These are phyloP conservation scores for Moxostoma hubbsi DNA, from an alignment of 2,797 vertebrate genomes.

Conservation along the genomic window DNA sequence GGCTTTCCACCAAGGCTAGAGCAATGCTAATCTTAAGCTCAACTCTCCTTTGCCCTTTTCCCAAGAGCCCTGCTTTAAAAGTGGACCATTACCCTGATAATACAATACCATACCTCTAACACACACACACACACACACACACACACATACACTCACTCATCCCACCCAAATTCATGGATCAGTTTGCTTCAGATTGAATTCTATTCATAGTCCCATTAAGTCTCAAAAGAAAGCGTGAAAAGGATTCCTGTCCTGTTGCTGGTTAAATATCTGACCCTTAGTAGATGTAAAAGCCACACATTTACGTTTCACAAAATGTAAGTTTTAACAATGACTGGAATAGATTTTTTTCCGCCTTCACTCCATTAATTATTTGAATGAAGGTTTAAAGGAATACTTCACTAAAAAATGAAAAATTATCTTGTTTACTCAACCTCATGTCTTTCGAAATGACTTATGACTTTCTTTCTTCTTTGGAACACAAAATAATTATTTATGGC, in stretches of 20 bases:
- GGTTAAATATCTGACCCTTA: not conserved
- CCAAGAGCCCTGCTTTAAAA: constrained; percentile 28
- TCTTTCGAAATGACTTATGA: too few species aligned
- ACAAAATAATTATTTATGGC: too few species aligned
- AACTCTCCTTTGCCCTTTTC: constrained; percentile 24
- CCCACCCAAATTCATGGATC: constrained; percentile 19
- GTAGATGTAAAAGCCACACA: not conserved
- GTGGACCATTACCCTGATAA: constrained; percentile 16
- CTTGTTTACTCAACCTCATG: too few species aligned
- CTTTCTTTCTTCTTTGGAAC: too few species aligned
- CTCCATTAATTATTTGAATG: constrained; percentile 11
- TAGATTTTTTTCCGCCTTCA: not conserved
- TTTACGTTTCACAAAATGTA: constrained; percentile 15
- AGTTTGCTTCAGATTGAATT: constrained; percentile 37
- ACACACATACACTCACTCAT: too few species aligned
- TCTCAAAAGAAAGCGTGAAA: not conserved
- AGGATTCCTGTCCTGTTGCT: constrained; percentile 15
- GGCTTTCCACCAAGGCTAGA: constrained; percentile 25
- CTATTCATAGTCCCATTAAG: constrained; percentile 32
- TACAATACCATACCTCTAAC: not conserved
- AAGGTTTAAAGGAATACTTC: not conserved
- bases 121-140: not conserved
- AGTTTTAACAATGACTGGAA: constrained; percentile 27
- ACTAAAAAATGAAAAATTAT: too few species aligned
- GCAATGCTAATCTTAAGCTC: constrained; percentile 42